Base-by-base conservation (phyloP, 2,888 invertebrate species). In the Oeneis ivallda region DNA sequence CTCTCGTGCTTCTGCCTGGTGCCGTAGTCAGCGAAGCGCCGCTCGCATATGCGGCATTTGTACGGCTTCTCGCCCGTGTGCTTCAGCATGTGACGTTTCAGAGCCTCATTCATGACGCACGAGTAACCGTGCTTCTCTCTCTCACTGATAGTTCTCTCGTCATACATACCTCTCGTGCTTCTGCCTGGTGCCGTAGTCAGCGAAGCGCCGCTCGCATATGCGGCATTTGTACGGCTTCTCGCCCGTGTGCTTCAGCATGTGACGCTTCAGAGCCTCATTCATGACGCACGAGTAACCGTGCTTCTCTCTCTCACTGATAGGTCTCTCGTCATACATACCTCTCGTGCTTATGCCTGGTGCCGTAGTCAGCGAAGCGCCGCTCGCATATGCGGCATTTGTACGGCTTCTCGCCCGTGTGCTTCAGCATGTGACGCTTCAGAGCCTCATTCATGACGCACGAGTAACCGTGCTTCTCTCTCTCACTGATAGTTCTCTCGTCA, bases 1-100 rank as follows among this genome's bases (percentile, higher is more conserved):
- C 90, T 84, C 68, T 91, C 89, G 62, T 91, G 91, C 68, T 90
- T 91, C 80, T 89, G 89, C 63, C 89, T 59, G 0, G 87, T 87
- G 53, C 90, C 89, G 62, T 84, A 87, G 76, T 90, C 89, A 0
- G 82, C 84, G 72, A 87, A 91, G 6, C 82, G 78, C 1, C 89
- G 75, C n/a, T 87, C 89, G 72, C 91, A 92, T 58, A 87, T 82
- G 17, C 86, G 78, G 65, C 91, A 92, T 74, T 86, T 82, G 79
- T 89, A 89, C 0, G 89, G 89, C 11, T 79, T 75, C 64, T 86
- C 84, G 37, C 89, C 91, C 8, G 91, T 90, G 69, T 91, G 91
- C 0, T 83, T 79, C 72, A 86, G 72, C 89, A 91, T 89, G 73
- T 92, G 90, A 13, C 90, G 83, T 57, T 84, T 86, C 11, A 91